Evolutionary conservation across 2,113 vertebrate species (phyloP), one percentile per base, ranked within the genome.

Genomic region (Ancistrus triradiatus): DNA sequence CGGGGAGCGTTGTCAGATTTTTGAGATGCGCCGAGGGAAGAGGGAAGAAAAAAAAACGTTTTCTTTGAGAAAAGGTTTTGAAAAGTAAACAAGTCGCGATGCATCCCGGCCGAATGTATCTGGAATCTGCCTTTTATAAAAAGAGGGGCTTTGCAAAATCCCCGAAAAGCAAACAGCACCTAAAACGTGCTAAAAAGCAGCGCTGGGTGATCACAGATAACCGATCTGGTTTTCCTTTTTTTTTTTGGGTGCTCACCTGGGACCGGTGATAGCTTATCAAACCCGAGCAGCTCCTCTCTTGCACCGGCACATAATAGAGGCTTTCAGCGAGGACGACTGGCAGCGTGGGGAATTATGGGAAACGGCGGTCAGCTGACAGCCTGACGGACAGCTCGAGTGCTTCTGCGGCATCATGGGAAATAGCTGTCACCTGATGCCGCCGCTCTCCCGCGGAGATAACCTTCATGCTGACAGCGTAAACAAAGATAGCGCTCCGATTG

Each of bases 211-310:
- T n/a, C n/a, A n/a, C n/a, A n/a, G n/a, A n/a, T n/a, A n/a, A n/a
- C n/a, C n/a, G n/a, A n/a, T n/a, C n/a, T n/a, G 24, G n/a, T 79
- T 75, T 88, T 87, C 90, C 89, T 88, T 86, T 85, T 87, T 89
- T 90, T 87, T 63, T 91, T 91, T 89, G 77, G 81, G 78, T 84
- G 84, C 89, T 98, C 93, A 96, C 93, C 95, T 97, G 96, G 94
- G 95, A 97, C 88, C 83, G 85, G 91, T 93, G 96, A 98, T 98
- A 98, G 90, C 94, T 98, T 98, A 98, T 98, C 96, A 96, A 98
- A 95, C 91, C 88, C 80, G 87, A 93, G 92, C 95, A 98, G 95
- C 88, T 91, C 88, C 86, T 89, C 86, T 86, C 88, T 86, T 84
- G 79, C 84, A 85, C 78, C 78, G 77, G 74, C 85, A 88, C 90